Evolutionary conservation across 2,113 vertebrate species (phyloP).

Genomic region (Psittacula cyanocephala): DNA sequence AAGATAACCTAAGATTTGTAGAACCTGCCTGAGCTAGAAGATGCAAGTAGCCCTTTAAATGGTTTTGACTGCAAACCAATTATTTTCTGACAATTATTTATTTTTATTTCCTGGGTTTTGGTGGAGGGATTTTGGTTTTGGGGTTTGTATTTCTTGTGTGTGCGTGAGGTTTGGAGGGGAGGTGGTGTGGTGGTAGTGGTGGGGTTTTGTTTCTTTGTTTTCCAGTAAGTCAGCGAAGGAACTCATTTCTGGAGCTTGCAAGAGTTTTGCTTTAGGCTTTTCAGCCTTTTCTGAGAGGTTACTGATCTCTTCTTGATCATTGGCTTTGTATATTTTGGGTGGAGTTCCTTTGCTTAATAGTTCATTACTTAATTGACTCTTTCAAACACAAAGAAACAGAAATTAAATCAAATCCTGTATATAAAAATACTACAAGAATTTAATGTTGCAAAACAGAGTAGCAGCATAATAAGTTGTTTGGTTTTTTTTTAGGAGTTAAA

Average conservation of each 20-base stretch:
- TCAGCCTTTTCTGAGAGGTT: not conserved
- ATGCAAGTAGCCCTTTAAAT: not conserved
- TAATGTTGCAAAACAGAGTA: not conserved
- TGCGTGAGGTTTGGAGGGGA: not conserved
- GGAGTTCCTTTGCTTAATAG: not conserved
- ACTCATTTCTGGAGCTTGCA: not conserved
- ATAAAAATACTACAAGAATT: not conserved
- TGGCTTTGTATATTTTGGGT: not conserved
- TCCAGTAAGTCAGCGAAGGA: not conserved
- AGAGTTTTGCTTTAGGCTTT: not conserved
- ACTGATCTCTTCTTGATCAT: not conserved
- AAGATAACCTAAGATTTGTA: not conserved
- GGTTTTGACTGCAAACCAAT: not conserved
- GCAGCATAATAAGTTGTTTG: conserved; percentile 26
- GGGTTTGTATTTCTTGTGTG: not conserved
- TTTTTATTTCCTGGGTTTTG: not conserved
- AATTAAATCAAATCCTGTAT: not conserved
- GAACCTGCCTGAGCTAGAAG: not conserved
- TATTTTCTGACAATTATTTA: not conserved
- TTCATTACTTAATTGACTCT: not conserved
- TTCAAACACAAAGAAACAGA: not conserved
- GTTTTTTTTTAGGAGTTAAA: conserved; percentile 90
- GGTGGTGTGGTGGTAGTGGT: not conserved
- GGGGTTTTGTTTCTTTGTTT: not conserved
- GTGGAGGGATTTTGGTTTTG: not conserved